Base-by-base conservation (phyloP, 2,888 invertebrate species). In the Spicauda simplicius region DNA sequence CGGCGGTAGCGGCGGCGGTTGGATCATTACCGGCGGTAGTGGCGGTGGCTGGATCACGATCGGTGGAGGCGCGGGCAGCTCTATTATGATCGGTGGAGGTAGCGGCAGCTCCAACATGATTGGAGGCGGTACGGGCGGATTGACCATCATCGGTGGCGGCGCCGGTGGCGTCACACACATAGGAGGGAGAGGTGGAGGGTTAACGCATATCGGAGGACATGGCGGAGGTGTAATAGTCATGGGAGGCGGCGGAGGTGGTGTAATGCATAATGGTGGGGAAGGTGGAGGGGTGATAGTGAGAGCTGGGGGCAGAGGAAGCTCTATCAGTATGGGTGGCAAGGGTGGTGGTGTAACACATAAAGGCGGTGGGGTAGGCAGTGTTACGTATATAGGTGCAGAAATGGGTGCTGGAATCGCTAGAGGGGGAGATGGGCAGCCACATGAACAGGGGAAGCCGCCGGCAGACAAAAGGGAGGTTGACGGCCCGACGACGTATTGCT, bases 1-100 rank as follows among this genome's bases (percentile, higher is more conserved):
- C 1, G 90, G 87, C 0, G 91, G 87, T 45, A 87, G 68, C n/a
- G 87, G 80, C 4, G 91, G 91, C 12, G 88, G 88, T 70, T 90
- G 90, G 19, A 91, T 80, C 82, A 85, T 78, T 65, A 91, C 76
- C 66, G 85, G 87, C 0, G 87, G 86, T 25, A 90, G 64, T 48
- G 90, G 81, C 0, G 91, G 91, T 1, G 90, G 90, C 70, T 91
- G 91, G 8, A 91, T 78, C 5, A 90, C 76, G 25, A 91, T 86
- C 55, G 90, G 90, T 0, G 88, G 85, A 8, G 75, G 77, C 57
- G 78, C 70, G 4, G 81, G 81, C 56, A 79, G 68, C n/a, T 81
- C 80, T 16, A 81, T 75, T 60, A 79, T 71, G 12, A 82, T 75
- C 50, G 81, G 77, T 7, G 80, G 78, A 2, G 80, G 79, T 45